These are phyloP conservation scores for Chaunax sp. DNA, from an alignment of 2,797 vertebrate species.

Conservation along the genomic window DNA sequence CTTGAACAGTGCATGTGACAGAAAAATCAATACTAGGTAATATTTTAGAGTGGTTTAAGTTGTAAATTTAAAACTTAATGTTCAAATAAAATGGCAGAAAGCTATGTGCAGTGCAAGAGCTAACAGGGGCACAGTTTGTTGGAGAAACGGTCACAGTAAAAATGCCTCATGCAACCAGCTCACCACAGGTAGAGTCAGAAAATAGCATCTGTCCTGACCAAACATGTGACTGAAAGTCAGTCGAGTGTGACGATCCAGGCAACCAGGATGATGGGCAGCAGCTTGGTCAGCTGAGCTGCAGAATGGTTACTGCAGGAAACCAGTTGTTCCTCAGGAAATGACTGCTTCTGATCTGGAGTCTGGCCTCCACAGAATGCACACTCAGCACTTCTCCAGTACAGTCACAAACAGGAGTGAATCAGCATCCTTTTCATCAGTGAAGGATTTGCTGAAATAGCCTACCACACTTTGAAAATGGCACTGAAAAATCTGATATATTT, in stretches of 20 bases:
- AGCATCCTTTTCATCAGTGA: background rate
- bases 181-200: background rate
- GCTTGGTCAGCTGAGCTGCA: slow-evolving; percentile 59
- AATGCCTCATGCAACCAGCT: background rate
- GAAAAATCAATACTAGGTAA: background rate
- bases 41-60: background rate
- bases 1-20: background rate
- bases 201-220: background rate
- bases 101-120: background rate
- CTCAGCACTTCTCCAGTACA: slow-evolving; percentile 46
- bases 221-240: slow-evolving; percentile 23
- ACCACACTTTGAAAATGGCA: background rate
- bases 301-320: slow-evolving; percentile 38
- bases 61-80: background rate
- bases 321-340: slow-evolving; percentile 57
- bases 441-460: fast-evolving
- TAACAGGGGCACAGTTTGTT: background rate
- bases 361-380: slow-evolving; percentile 9
- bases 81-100: background rate
- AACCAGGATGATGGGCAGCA: background rate
- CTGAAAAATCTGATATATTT: background rate
- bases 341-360: slow-evolving; percentile 24
- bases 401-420: background rate
- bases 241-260: background rate
- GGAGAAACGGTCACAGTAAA: background rate